These are phyloP conservation scores for Rhopalosiphum maidis DNA, from an alignment of 1,140 invertebrate species.

Conservation along the genomic window DNA sequence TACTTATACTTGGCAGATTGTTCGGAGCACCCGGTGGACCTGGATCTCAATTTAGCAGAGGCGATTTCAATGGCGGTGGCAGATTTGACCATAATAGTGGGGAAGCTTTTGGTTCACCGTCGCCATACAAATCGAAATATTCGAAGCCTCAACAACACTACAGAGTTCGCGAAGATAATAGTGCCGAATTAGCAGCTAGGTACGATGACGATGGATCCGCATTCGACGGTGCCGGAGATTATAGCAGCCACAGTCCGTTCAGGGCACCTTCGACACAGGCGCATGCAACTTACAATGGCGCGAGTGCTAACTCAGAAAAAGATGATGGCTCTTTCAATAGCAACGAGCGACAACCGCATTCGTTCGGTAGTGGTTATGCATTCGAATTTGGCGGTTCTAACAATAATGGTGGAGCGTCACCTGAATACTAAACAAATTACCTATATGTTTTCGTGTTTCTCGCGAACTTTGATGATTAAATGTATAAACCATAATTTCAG, in stretches of 20 bases:
- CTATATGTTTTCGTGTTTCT: not conserved
- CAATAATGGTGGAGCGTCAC: not conserved
- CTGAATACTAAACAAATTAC: not conserved
- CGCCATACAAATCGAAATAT: not conserved
- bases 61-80: not conserved
- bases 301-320: slow-evolving; percentile 24
- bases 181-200: slow-evolving; percentile 27
- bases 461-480: not conserved
- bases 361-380: slow-evolving; percentile 68
- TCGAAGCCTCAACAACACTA: slow-evolving; percentile 10
- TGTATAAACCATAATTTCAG: not conserved
- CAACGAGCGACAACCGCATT: slow-evolving; percentile 61
- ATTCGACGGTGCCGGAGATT: slow-evolving; percentile 25
- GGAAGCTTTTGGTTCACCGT: not conserved
- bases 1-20: not conserved
- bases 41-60: slow-evolving; percentile 20
- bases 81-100: slow-evolving; percentile 21
- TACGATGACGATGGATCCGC: not conserved
- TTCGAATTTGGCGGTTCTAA: slow-evolving; percentile 65
- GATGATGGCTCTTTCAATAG: slow-evolving; percentile 35
- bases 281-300: not conserved
- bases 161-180: slow-evolving; percentile 54
- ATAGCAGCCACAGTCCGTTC: slow-evolving; percentile 51
- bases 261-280: not conserved
- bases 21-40: slow-evolving; percentile 23